Percentiles rank a stretch among this genome's conserved stretches.
Evolutionary conservation across 2,113 vertebrate species (phyloP).

Genomic region (Probosciger aterrimus): DNA sequence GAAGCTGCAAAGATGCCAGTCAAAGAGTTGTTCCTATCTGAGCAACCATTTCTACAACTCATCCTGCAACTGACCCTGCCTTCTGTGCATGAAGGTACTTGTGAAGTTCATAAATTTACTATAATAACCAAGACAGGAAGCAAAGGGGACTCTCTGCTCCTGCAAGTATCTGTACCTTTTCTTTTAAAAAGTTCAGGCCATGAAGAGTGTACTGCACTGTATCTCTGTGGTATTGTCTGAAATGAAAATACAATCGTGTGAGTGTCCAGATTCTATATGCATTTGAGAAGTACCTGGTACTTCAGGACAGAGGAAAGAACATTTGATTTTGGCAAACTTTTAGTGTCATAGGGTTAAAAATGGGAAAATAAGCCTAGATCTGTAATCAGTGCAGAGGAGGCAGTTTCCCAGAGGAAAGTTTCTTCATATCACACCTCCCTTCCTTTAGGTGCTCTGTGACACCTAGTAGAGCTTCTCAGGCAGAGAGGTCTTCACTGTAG

Average conservation of each 20-base stretch:
- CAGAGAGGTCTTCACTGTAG: not conserved
- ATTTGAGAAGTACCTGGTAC: not conserved
- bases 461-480: not conserved
- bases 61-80: not conserved
- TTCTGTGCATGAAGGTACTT: not conserved
- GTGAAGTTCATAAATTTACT: not conserved
- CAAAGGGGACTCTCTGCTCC: not conserved
- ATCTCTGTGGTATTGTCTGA: not conserved
- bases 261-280: not conserved
- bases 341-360: not conserved
- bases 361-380: not conserved
- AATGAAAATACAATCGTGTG: not conserved
- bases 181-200: not conserved
- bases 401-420: not conserved
- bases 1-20: not conserved
- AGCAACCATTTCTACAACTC: not conserved
- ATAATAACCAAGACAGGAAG: not conserved
- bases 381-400: not conserved
- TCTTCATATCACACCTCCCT: not conserved
- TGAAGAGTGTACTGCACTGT: not conserved
- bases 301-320: not conserved
- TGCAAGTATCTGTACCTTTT: not conserved
- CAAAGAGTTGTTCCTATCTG: not conserved
- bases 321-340: not conserved
- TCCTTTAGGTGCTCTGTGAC: not conserved